Evolutionary conservation across 1,140 invertebrate species (phyloP).

Genomic region (Teleopsis dalmanni): DNA sequence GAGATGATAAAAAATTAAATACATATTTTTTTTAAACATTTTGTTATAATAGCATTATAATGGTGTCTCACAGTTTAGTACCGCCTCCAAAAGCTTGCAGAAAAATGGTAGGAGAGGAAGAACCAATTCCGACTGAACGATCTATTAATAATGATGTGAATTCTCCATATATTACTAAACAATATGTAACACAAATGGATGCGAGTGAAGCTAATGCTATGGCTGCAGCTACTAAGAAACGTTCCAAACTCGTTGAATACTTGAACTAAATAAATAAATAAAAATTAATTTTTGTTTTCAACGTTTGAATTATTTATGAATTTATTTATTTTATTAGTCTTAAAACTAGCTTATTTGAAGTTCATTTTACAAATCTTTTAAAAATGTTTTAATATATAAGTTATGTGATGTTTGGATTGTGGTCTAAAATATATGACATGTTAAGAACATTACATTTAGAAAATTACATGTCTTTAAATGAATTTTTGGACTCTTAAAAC

Average conservation of each 20-base stretch:
- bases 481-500: too few relatives aligned
- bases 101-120: constrained; percentile 50
- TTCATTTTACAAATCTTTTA: too few relatives aligned
- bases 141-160: constrained; percentile 60
- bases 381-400: too few relatives aligned
- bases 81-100: constrained; percentile 57
- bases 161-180: constrained; percentile 59
- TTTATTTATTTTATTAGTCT: too few relatives aligned
- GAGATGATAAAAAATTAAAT: neutral
- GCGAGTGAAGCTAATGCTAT: constrained; percentile 27
- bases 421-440: too few relatives aligned
- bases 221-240: constrained; percentile 48
- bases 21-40: neutral
- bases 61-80: constrained; percentile 23
- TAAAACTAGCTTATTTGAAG: too few relatives aligned
- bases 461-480: too few relatives aligned
- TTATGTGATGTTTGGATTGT: too few relatives aligned
- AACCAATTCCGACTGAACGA: constrained; percentile 49
- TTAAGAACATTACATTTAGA: too few relatives aligned
- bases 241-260: constrained; percentile 54
- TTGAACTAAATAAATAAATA: constrained; percentile 48
- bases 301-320: too few relatives aligned
- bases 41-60: neutral
- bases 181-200: constrained; percentile 50
- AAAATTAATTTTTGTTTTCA: neutral